phyloP scores from a whole-genome alignment of 2,888 invertebrate species.

The Ennomos erosarius region DNA sequence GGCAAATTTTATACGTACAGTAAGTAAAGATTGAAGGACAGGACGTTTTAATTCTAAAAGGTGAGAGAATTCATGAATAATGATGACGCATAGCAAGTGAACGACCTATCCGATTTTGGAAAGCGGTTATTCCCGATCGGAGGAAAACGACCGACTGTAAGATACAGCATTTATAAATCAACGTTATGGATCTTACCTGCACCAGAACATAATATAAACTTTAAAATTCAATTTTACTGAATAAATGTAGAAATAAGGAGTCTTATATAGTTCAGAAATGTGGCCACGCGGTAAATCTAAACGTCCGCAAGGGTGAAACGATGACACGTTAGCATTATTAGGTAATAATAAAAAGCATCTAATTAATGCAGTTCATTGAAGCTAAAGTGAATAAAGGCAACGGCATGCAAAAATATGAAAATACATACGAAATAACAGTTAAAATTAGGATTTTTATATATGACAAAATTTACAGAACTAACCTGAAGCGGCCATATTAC shows the following conservation, averaged over 20 bases:
- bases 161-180: conserved; percentile 47
- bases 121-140: conserved; percentile 73
- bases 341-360: conserved; percentile 57
- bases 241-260: conserved; percentile 49
- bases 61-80: conserved; percentile 63
- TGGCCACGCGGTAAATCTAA: conserved; percentile 85
- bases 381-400: conserved; percentile 48
- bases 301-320: conserved; percentile 81
- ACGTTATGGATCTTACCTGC: conserved; percentile 43
- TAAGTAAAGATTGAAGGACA: conserved; percentile 28
- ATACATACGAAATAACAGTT: conserved; percentile 44
- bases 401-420: conserved; percentile 47
- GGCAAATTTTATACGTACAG: conserved; percentile 19
- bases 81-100: conserved; percentile 79
- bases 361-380: conserved; percentile 39
- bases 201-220: conserved; percentile 37
- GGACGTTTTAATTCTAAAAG: conserved; percentile 41
- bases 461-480: conserved; percentile 85
- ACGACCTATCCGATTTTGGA: conserved; percentile 78
- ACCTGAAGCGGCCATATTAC: conserved; percentile 91
- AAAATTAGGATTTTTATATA: conserved; percentile 69
- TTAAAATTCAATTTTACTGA: conserved; percentile 41
- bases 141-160: conserved; percentile 50
- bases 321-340: conserved; percentile 84
- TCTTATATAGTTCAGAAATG: conserved; percentile 67